Percentiles rank a stretch among this genome's conserved stretches.
These are phyloP conservation scores for Nephrotoma appendiculata DNA, from an alignment of 2,888 invertebrate genomes.

Conservation along the genomic window DNA sequence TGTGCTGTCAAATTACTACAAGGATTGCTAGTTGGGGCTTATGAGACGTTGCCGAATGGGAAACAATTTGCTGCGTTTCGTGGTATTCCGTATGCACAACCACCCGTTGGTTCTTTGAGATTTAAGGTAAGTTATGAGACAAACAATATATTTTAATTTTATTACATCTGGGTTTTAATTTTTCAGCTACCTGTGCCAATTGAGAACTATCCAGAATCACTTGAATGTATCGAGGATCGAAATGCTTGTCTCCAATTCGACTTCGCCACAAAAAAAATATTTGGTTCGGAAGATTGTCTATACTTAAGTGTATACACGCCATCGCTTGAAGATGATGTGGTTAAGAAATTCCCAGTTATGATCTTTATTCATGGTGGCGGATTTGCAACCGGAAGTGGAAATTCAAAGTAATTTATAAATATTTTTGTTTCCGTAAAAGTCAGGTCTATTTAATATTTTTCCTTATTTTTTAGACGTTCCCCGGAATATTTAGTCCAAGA, in stretches of 20 bases:
- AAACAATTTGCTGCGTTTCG: slow-evolving; percentile 34
- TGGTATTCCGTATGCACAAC: slow-evolving; percentile 42
- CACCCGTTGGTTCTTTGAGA: slow-evolving; percentile 34
- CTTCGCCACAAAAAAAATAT: slow-evolving; percentile 16
- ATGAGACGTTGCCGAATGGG: slow-evolving; percentile 28
- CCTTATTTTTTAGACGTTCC: slow-evolving; percentile 18
- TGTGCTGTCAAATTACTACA: not conserved
- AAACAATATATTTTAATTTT: not conserved
- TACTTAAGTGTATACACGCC: slow-evolving; percentile 28
- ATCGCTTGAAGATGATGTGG: not conserved
- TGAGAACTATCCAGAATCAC: slow-evolving; percentile 18
- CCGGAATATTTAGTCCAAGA: slow-evolving; percentile 26
- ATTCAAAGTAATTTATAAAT: not conserved
- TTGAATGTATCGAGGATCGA: slow-evolving; percentile 26
- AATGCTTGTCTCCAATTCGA: slow-evolving; percentile 23
- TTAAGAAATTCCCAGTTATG: slow-evolving; percentile 23
- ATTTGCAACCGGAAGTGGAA: slow-evolving; percentile 23
- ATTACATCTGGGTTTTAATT: not conserved
- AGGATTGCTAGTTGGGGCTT: slow-evolving; percentile 23
- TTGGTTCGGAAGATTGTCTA: slow-evolving; percentile 28
- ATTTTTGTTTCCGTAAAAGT: not conserved
- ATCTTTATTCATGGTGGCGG: slow-evolving; percentile 31
- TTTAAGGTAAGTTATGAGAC: slow-evolving; percentile 22
- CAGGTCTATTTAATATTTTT: not conserved
- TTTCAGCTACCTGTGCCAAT: slow-evolving; percentile 25